These are phyloP conservation scores for Drosophila falleni DNA, from an alignment of 2,888 invertebrate genomes.

Conservation along the genomic window DNA sequence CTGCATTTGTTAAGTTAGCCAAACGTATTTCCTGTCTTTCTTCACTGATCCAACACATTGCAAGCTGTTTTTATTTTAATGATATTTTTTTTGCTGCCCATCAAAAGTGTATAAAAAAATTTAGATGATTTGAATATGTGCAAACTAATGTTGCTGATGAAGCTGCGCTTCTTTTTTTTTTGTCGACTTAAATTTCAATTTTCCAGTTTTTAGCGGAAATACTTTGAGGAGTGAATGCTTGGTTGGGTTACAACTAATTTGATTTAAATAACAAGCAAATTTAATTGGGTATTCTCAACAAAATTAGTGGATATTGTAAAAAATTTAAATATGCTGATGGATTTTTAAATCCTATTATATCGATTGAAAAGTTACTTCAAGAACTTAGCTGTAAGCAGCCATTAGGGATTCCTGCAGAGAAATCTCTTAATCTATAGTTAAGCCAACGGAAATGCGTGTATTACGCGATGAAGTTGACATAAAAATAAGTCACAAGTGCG, in stretches of 20 bases:
- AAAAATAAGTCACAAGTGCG: slow-evolving; percentile 36
- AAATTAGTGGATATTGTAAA: no score
- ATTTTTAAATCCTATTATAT: neutral
- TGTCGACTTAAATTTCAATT: slow-evolving; percentile 70
- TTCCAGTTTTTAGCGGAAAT: slow-evolving; percentile 63
- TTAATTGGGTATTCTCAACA: slow-evolving; percentile 22
- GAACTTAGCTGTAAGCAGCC: neutral
- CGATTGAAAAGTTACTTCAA: neutral
- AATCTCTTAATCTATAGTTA: slow-evolving; percentile 5
- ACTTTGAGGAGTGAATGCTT: slow-evolving; percentile 25
- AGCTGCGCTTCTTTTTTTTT: slow-evolving; percentile 32
- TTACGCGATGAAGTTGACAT: slow-evolving; percentile 33
- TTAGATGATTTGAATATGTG: slow-evolving; percentile 73
- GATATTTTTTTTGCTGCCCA: slow-evolving; percentile 38
- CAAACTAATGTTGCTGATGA: slow-evolving; percentile 72
- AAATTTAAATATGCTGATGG: slow-evolving; percentile 1
- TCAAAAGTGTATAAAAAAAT: slow-evolving; percentile 19
- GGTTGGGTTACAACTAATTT: slow-evolving; percentile 34
- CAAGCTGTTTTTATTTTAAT: slow-evolving; percentile 72
- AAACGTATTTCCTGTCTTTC: slow-evolving; percentile 73
- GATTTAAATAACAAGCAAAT: slow-evolving; percentile 35
- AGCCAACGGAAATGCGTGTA: slow-evolving; percentile 58
- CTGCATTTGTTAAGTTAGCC: slow-evolving; percentile 53
- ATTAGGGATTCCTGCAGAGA: neutral
- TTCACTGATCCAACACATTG: slow-evolving; percentile 62